Conservation (phyloP, 2,888 invertebrate species). For the Galeruca laticollis region DNA sequence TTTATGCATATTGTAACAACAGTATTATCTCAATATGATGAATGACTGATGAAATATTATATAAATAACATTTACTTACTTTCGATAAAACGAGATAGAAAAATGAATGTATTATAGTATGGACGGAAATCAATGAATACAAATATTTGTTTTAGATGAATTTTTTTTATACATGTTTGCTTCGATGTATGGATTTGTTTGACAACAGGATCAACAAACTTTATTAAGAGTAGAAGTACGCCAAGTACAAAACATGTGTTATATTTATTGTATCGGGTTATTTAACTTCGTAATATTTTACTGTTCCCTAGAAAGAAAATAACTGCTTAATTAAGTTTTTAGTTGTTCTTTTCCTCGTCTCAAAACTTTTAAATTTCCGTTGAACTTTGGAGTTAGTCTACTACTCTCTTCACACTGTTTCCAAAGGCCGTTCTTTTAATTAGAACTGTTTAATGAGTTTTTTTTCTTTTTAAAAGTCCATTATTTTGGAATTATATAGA, state of each 20-base stretch:
- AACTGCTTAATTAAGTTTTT: too few species aligned
- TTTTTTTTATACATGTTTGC: slow-evolving; percentile 34
- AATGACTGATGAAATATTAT: slow-evolving; percentile 31
- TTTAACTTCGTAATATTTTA: not conserved
- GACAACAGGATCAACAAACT: slow-evolving; percentile 36
- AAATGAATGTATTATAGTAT: slow-evolving; percentile 27
- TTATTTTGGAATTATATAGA: too few species aligned
- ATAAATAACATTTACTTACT: slow-evolving; percentile 36
- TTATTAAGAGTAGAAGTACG: slow-evolving; percentile 7
- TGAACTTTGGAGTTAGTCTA: too few species aligned
- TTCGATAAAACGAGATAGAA: slow-evolving; percentile 33
- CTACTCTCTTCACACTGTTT: too few species aligned
- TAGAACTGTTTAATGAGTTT: too few species aligned
- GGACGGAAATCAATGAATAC: slow-evolving; percentile 27
- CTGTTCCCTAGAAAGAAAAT: too few species aligned
- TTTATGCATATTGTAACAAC: slow-evolving; percentile 30
- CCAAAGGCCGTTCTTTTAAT: too few species aligned
- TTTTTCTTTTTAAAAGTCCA: too few species aligned
- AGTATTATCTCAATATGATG: slow-evolving; percentile 33
- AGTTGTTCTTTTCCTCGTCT: too few species aligned
- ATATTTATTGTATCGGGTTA: not conserved
- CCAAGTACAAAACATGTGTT: slow-evolving; percentile 13
- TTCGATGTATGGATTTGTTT: slow-evolving; percentile 32
- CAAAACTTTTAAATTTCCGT: too few species aligned
- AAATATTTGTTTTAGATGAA: slow-evolving; percentile 34